Base-by-base conservation (phyloP, 2,113 vertebrate genomes). In the Euleptes europaea region DNA sequence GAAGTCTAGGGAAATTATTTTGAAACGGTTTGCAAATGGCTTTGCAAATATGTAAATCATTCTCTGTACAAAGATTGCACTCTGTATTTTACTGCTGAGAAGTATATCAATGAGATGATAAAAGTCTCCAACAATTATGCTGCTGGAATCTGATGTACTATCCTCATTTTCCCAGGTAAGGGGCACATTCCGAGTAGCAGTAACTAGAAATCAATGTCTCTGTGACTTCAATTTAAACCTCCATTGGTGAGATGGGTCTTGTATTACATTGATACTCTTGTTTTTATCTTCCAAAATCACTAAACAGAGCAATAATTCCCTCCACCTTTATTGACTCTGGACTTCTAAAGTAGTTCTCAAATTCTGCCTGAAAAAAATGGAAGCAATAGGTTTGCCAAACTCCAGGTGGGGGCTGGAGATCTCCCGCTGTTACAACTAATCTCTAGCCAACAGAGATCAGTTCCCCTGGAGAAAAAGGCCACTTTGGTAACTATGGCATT, bases 21-120 rank as follows among this genome's bases (percentile, higher is more conserved):
- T 31, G 51, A 93, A 92, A 92, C 90, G 83, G 87, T 92, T 92
- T 87, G 57, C 35, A 93, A 87, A 4, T 0, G 21, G 57, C 47
- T 91, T 93, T 91, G 75, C 83, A 84, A 86, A 7, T 63, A 26
- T 57, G 90, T 85, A 67, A 77, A 81, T 86, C 44, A 76, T 72
- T 12, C 10, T 71, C 51, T 51, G 11, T 1, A 49, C 3, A 28
- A 0, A 88, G 35, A 63, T 77, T 82, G 72, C 0, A 4, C 19
- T 5, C 63, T 51, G 66, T 10, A 38, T 79, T 74, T 82, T 60
- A 12, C 10, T 85, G 7, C 47, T 71, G 82, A 0, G 0, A 69
- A 33, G 6, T 74, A 3, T 73, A 70, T 33, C 51, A 89, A 82
- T 28, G 23, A 42, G 17, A 85, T 78, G 7, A 35, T 2, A 8